Base-by-base conservation (phyloP, 1,140 invertebrate genomes). In the Heliconius melpomene region DNA sequence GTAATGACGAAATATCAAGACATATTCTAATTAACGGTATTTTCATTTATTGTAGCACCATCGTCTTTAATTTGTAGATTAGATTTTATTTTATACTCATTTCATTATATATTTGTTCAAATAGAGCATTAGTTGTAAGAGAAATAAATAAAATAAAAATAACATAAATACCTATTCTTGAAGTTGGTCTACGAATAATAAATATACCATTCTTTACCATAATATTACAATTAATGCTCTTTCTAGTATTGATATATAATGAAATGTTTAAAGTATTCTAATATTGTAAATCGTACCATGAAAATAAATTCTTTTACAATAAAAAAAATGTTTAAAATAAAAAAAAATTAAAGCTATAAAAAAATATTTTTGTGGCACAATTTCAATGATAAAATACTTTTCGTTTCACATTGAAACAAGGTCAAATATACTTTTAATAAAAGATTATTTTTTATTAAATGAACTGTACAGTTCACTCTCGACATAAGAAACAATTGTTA, bases 371-470 rank as follows among this genome's bases (percentile, higher is more conserved):
- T 66, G 11, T 66, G 26, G 60, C 11, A 29, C 60, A 26, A 66
- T 66, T 66, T 26, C 60, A 66, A 66, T 66, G 26, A 66, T 66
- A 66, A 16, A 66, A 29, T 66, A 66, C 60, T 66, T 66, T 66
- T 26, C 29, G 60, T 66, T 66, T 66, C 60, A 66, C 60, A 66
- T 66, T 66, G 60, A 66, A 66, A 66, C 60, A 66, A 66, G 26
- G 26, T 9, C 26, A 29, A 66, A 66, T 66, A 66, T 66, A 66
- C 60, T 66, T 66, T 66, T 66, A 66, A 66, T 66, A 66, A 66
- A 66, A 66, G 60, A 66, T 66, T 66, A 66, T 66, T 66, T 66
- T 66, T 66, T 29, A 60, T 11, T 2, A 66, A 29, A 29, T 66
- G 60, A 66, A 66, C 60, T 26, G 60, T 66, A 29, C 26, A 66